Conservation (phyloP, 2,113 vertebrate species). For the Neofelis nebulosa region DNA sequence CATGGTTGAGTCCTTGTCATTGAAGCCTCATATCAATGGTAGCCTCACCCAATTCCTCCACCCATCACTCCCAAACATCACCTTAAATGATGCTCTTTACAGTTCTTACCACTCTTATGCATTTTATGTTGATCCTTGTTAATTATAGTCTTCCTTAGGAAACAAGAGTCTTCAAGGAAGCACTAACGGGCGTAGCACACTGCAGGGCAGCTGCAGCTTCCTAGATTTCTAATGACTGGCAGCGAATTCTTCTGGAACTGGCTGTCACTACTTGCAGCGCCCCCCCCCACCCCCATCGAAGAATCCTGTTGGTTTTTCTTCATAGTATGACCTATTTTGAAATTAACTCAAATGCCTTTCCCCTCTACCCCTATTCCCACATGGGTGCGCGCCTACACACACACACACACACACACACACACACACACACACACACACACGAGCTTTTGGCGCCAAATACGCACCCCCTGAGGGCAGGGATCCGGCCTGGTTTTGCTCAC, state of each 20-base stretch:
- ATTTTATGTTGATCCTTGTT: not conserved
- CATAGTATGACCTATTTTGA: not conserved
- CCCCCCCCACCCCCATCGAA: not conserved
- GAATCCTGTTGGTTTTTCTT: not conserved
- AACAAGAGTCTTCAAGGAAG: slow-evolving; percentile 6
- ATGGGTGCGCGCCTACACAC: not conserved
- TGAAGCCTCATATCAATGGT: not conserved
- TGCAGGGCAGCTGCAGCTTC: not conserved
- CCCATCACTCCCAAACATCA: not conserved
- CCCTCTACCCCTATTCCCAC: not conserved
- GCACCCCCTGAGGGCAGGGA: not conserved
- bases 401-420: not conserved
- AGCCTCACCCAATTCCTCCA: not conserved
- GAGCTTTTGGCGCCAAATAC: not conserved
- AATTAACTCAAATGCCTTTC: not conserved
- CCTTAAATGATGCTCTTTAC: not conserved
- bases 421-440: not conserved
- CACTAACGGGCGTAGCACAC: not conserved
- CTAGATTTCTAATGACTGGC: not conserved
- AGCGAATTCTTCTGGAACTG: not conserved
- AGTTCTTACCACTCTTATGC: not conserved
- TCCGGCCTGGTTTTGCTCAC: not conserved
- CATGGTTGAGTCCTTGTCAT: not conserved
- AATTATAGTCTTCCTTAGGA: not conserved
- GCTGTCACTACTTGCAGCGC: not conserved